Evolutionary conservation across 2,113 vertebrate species (phyloP).

Genomic region (Xiphias gladius): DNA sequence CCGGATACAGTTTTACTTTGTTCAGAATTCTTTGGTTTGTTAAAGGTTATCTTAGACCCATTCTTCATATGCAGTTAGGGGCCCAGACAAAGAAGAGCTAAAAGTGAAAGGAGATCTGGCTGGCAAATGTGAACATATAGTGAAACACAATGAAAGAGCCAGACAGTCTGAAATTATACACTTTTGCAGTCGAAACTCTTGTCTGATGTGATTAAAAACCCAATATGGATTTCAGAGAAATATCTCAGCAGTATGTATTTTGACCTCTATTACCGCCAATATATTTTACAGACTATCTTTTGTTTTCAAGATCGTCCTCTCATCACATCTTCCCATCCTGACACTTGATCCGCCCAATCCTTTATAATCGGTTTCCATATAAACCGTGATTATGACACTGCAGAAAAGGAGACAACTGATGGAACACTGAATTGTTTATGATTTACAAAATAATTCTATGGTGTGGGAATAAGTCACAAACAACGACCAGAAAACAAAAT

Average conservation of each 20-base stretch:
- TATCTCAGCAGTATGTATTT: slow-evolving; percentile 7
- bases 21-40: slow-evolving; percentile 40
- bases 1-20: neutral
- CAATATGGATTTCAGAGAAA: slow-evolving; percentile 20
- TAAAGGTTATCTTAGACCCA: slow-evolving; percentile 40
- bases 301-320: slow-evolving; percentile 25
- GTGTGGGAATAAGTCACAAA: neutral
- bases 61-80: slow-evolving; percentile 10
- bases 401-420: slow-evolving; percentile 2
- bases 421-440: neutral
- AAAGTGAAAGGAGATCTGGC: slow-evolving; percentile 38
- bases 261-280: slow-evolving; percentile 35
- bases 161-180: slow-evolving; percentile 7
- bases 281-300: slow-evolving; percentile 24
- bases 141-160: neutral
- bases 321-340: neutral
- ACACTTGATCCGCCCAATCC: slow-evolving; percentile 15
- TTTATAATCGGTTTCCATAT: slow-evolving; percentile 14
- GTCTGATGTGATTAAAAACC: slow-evolving; percentile 32
- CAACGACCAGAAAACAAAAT: neutral
- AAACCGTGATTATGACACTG: slow-evolving; percentile 3
- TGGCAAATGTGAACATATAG: neutral
- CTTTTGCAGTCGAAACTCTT: slow-evolving; percentile 16
- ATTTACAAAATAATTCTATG: neutral
- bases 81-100: slow-evolving; percentile 2